phyloP scores from a whole-genome alignment of 2,797 vertebrate species.

The Botia kubotai region DNA sequence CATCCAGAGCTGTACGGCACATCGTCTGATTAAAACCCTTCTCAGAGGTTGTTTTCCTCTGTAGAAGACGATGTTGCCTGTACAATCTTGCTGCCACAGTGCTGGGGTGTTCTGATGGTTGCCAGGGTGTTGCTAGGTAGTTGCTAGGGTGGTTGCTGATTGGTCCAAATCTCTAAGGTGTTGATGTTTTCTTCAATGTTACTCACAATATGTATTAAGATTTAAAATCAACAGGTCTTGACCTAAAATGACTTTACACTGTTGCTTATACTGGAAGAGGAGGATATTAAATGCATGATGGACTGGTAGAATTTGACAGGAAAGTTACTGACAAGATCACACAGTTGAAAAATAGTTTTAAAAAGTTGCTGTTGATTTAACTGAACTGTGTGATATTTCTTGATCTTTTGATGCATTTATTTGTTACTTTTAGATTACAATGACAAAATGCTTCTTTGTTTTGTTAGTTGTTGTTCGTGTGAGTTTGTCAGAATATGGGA shows the following conservation, averaged over 20 bases:
- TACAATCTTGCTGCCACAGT: too few relatives aligned
- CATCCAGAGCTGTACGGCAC: not conserved
- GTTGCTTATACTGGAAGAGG: not conserved
- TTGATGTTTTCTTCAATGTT: not conserved
- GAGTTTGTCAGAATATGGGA: too few relatives aligned
- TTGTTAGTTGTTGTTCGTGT: too few relatives aligned
- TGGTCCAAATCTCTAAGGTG: not conserved
- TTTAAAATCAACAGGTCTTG: too few relatives aligned
- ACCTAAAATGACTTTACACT: not conserved
- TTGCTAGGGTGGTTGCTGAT: not conserved
- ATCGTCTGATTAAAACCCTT: slow-evolving; percentile 15
- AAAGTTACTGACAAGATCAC: not conserved
- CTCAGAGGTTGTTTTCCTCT: slow-evolving; percentile 25
- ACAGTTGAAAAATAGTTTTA: not conserved
- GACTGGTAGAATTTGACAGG: not conserved
- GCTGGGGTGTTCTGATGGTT: too few relatives aligned
- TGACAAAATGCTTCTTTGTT: too few relatives aligned
- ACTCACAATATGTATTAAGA: not conserved
- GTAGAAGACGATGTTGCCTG: not conserved
- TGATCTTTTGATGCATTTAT: not conserved
- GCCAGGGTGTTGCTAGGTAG: too few relatives aligned
- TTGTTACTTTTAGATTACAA: not conserved
- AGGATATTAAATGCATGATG: not conserved
- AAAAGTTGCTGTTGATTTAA: not conserved
- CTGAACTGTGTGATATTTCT: too few relatives aligned